Evolutionary conservation across 2,888 invertebrate species (phyloP).

Genomic region (Ochropleura leucogaster): DNA sequence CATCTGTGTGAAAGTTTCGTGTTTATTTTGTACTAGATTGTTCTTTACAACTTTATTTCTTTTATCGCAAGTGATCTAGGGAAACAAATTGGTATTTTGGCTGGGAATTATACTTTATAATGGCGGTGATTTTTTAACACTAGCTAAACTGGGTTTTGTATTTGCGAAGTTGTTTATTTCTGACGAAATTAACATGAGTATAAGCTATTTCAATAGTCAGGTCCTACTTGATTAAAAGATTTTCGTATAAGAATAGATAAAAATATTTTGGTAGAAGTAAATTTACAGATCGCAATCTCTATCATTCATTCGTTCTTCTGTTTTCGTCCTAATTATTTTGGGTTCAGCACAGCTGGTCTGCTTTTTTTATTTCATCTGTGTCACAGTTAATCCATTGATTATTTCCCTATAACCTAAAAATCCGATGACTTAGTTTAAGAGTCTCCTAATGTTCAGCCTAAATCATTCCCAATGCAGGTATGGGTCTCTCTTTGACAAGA

Average conservation of each 20-base stretch:
- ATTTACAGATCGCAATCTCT: too few relatives aligned
- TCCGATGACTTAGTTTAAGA: background rate
- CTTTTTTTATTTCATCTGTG: too few relatives aligned
- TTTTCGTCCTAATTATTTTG: background rate
- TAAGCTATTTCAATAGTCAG: too few relatives aligned
- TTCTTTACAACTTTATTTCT: conserved; percentile 60
- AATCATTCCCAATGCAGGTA: background rate
- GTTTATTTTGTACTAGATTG: conserved; percentile 62
- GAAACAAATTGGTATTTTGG: conserved; percentile 39
- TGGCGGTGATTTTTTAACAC: conserved; percentile 28
- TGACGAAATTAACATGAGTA: too few relatives aligned
- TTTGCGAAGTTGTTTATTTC: too few relatives aligned
- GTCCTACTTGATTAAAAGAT: background rate
- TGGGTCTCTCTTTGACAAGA: too few relatives aligned
- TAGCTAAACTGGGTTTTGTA: background rate
- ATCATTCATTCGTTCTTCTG: background rate
- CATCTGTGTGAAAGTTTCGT: conserved; percentile 60
- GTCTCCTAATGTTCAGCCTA: conserved; percentile 19
- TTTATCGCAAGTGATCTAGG: conserved; percentile 48
- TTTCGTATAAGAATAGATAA: background rate
- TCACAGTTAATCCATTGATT: too few relatives aligned
- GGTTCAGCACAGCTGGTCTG: too few relatives aligned
- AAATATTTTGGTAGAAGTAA: too few relatives aligned
- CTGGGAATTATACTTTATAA: conserved; percentile 23
- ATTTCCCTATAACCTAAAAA: background rate